Conservation (phyloP, 2,888 invertebrate species). For the Chymomyza amoena region DNA sequence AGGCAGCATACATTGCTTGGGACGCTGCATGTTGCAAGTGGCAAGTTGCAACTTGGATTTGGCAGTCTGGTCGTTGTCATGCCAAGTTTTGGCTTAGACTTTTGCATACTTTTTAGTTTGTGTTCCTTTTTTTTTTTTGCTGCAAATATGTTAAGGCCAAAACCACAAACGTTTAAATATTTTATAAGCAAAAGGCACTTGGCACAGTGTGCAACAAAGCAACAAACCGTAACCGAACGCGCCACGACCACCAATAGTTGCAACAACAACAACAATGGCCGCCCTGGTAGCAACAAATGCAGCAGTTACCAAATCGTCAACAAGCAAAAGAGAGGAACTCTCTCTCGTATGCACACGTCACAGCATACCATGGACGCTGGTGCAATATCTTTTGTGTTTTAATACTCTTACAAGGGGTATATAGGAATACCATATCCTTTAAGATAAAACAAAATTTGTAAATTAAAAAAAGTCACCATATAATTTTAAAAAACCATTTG, state of each 20-base stretch:
- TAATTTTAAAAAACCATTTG: too few relatives aligned
- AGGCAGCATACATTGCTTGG: slow-evolving; percentile 58
- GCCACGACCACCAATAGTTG: slow-evolving; percentile 32
- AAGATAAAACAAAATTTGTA: too few relatives aligned
- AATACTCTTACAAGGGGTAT: neutral
- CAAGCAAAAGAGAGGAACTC: slow-evolving; percentile 24
- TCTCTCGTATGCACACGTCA: neutral
- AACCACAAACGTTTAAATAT: slow-evolving; percentile 68
- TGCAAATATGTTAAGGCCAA: slow-evolving; percentile 61
- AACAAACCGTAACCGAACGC: slow-evolving; percentile 52
- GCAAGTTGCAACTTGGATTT: neutral
- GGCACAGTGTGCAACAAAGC: slow-evolving; percentile 44
- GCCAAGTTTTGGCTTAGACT: neutral
- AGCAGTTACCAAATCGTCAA: slow-evolving; percentile 47
- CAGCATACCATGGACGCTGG: neutral
- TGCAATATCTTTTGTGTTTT: neutral
- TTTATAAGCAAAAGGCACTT: slow-evolving; percentile 66
- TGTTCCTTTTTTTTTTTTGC: neutral
- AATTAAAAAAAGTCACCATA: too few relatives aligned
- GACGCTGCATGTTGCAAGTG: neutral
- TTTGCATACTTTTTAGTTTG: slow-evolving; percentile 23
- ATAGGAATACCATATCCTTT: too few relatives aligned
- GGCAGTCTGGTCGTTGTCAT: neutral
- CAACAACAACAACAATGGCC: slow-evolving; percentile 1
- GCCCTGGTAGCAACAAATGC: slow-evolving; percentile 2